A percentile compares a stretch with the other conserved stretches of the same genome.
phyloP scores from a whole-genome alignment of 2,797 vertebrate genomes.

The Hoplostethus atlanticus region DNA sequence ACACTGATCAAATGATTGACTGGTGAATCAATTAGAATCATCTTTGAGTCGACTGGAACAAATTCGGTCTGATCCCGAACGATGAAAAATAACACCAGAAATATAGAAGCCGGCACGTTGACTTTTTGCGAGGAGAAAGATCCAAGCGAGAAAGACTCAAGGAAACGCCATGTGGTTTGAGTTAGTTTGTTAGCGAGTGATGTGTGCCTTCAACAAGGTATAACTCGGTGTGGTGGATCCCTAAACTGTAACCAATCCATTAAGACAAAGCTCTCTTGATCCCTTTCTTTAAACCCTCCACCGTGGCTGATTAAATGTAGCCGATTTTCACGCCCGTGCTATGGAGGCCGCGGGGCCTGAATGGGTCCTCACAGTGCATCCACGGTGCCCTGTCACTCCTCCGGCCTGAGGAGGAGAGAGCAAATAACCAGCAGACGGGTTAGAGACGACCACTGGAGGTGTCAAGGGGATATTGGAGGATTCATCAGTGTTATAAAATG shows the following conservation, averaged over 20 bases:
- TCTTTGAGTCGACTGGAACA: conserved; percentile 38
- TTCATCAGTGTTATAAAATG: neutral
- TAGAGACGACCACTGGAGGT: neutral
- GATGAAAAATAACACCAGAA: conserved; percentile 23
- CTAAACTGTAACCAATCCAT: conserved; percentile 84
- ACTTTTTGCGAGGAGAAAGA: conserved; percentile 12
- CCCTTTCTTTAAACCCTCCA: conserved; percentile 77
- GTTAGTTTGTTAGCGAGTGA: conserved; percentile 73
- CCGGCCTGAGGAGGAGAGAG: conserved; percentile 50
- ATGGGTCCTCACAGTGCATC: conserved; percentile 71
- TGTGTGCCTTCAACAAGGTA: conserved; percentile 74
- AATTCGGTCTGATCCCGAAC: conserved; percentile 31
- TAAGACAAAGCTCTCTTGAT: conserved; percentile 82
- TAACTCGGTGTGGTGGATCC: conserved; percentile 65
- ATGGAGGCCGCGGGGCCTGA: conserved; percentile 68
- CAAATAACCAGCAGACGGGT: conserved; percentile 55
- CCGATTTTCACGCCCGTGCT: conserved; percentile 79
- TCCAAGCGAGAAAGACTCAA: conserved; percentile 4
- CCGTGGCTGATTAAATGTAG: conserved; percentile 84
- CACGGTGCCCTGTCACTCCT: conserved; percentile 66
- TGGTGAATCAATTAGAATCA: conserved; percentile 49
- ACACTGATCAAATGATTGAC: conserved; percentile 52
- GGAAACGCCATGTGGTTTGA: conserved; percentile 76
- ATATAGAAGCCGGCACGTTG: conserved; percentile 5
- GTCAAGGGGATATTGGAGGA: neutral